Percentiles rank a stretch among this genome's conserved stretches.
Evolutionary conservation across 1,140 invertebrate species (phyloP).

Genomic region (Pogonognathellus flavescens): DNA sequence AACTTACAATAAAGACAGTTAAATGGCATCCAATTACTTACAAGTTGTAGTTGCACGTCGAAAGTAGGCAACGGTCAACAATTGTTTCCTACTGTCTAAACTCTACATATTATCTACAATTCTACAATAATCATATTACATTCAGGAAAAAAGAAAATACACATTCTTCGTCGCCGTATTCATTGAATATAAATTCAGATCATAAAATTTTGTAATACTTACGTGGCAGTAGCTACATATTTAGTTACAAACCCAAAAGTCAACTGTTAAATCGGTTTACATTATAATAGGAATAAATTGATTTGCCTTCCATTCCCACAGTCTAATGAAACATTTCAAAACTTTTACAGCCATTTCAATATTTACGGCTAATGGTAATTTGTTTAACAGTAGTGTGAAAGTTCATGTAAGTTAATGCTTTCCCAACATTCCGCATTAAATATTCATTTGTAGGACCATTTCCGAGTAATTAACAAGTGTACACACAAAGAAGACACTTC

Average conservation of each 20-base stretch:
- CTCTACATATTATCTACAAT: neutral
- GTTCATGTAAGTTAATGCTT: neutral
- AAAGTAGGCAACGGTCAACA: too few species aligned
- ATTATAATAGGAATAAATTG: too few species aligned
- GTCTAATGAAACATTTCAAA: too few species aligned
- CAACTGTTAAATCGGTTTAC: neutral
- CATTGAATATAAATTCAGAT: neutral
- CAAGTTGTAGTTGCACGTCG: too few species aligned
- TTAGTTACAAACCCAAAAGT: neutral
- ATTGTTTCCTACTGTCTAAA: too few species aligned
- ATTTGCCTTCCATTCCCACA: too few species aligned
- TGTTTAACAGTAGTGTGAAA: neutral
- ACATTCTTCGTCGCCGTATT: neutral
- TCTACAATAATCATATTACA: neutral
- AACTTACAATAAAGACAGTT: conserved; percentile 29
- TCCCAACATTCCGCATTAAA: neutral
- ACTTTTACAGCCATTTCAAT: too few species aligned
- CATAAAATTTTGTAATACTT: neutral
- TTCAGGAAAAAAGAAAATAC: neutral
- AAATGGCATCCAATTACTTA: conserved; percentile 15
- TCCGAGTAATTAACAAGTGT: too few species aligned
- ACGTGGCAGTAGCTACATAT: neutral
- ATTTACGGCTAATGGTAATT: too few species aligned
- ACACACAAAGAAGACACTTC: too few species aligned
- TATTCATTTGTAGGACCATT: neutral